These are phyloP conservation scores for Orestias chungarensis DNA, from an alignment of 2,797 vertebrate species.

Conservation along the genomic window DNA sequence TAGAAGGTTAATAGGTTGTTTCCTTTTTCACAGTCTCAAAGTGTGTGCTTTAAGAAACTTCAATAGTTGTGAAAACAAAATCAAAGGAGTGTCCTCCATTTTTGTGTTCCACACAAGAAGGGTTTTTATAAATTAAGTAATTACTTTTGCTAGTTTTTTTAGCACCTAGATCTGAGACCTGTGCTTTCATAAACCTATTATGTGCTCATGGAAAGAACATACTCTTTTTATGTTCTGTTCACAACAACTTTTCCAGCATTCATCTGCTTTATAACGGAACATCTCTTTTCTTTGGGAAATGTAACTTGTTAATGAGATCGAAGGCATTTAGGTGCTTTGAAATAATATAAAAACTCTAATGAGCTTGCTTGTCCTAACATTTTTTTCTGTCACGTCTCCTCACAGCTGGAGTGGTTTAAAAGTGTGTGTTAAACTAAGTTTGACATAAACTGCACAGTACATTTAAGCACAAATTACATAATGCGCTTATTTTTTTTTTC, in stretches of 20 bases:
- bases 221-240: not conserved
- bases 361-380: conserved; percentile 10
- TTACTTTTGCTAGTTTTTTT: not conserved
- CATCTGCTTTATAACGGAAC: conserved; percentile 11
- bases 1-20: not conserved
- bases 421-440: not conserved
- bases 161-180: not conserved
- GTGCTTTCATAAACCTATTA: not conserved
- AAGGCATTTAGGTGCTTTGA: not conserved
- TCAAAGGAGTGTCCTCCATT: not conserved
- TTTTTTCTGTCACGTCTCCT: conserved; percentile 10
- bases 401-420: not conserved
- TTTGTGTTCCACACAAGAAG: not conserved
- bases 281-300: conserved; percentile 16
- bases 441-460: conserved; percentile 7
- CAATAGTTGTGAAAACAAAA: not conserved
- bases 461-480: conserved; percentile 8
- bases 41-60: not conserved
- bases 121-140: not conserved
- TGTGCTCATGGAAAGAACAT: no score
- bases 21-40: not conserved
- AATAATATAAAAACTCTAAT: conserved; percentile 24
- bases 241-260: conserved; percentile 4
- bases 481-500: conserved; percentile 18
- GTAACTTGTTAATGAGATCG: not conserved